A percentile compares a stretch with the other conserved stretches of the same genome.
Conservation (phyloP, 1,140 invertebrate genomes). For the Sarcophaga bullata region DNA sequence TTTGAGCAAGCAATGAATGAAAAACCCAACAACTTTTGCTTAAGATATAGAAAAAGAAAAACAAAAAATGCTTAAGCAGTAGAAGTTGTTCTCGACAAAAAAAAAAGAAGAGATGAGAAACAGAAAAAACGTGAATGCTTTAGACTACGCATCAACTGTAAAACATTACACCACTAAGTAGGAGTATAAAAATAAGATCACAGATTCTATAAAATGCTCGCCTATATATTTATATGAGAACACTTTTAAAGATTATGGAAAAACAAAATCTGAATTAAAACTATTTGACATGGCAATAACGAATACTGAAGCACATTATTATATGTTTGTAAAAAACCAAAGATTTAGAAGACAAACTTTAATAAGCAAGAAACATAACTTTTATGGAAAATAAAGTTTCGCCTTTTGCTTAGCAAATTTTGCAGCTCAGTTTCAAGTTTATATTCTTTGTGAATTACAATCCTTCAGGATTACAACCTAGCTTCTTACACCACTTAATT, state of each 20-base stretch:
- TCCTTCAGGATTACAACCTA: too few species aligned
- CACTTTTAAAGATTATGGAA: not conserved
- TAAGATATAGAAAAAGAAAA: not conserved
- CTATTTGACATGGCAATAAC: too few species aligned
- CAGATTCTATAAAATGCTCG: not conserved
- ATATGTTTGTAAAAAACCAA: too few species aligned
- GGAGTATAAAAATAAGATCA: slow-evolving; percentile 21
- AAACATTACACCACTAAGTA: slow-evolving; percentile 10
- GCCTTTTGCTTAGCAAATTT: too few species aligned
- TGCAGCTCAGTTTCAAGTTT: too few species aligned
- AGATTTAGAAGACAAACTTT: too few species aligned
- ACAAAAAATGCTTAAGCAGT: too few species aligned
- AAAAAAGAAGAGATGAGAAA: not conserved
- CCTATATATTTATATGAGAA: slow-evolving; percentile 24
- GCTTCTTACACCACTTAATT: too few species aligned
- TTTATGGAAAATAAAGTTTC: too few species aligned
- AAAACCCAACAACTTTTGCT: not conserved
- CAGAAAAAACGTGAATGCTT: not conserved
- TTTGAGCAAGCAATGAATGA: not conserved
- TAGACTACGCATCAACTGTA: slow-evolving; percentile 3
- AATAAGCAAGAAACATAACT: too few species aligned
- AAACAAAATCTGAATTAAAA: not conserved
- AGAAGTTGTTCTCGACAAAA: not conserved
- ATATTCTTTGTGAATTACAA: too few species aligned
- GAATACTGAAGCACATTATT: too few species aligned